These are phyloP conservation scores for Tetraneura akinire DNA, from an alignment of 1,140 invertebrate genomes.

Conservation along the genomic window DNA sequence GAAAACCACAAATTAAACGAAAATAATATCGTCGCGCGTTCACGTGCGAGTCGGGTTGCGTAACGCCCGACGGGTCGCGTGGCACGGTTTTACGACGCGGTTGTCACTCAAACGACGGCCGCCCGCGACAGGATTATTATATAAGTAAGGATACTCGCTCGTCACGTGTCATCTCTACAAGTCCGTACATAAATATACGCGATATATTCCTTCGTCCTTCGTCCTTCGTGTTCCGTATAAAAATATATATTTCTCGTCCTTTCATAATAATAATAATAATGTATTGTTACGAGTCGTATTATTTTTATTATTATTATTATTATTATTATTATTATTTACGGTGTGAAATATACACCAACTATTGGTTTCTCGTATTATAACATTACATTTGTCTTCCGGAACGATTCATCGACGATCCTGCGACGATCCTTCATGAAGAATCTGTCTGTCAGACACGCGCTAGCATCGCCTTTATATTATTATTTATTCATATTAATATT, in stretches of 20 bases:
- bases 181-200: neutral
- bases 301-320: too few species aligned
- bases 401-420: neutral
- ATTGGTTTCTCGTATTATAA: too few species aligned
- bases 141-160: neutral
- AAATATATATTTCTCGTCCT: neutral
- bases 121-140: conserved; percentile 11
- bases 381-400: neutral
- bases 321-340: neutral
- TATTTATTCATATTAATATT: too few species aligned
- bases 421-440: too few species aligned
- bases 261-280: too few species aligned
- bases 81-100: conserved; percentile 46
- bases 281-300: too few species aligned
- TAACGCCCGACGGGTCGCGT: conserved; percentile 41
- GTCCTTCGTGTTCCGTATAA: neutral
- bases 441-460: neutral
- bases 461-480: too few species aligned
- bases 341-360: neutral
- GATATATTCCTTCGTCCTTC: neutral
- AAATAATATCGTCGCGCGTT: conserved; percentile 42
- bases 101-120: conserved; percentile 43
- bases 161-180: conserved; percentile 25
- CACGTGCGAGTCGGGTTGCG: conserved; percentile 41
- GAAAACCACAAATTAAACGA: conserved; percentile 50